These are phyloP conservation scores for Pissodes strobi DNA, from an alignment of 1,140 invertebrate species.

Conservation along the genomic window DNA sequence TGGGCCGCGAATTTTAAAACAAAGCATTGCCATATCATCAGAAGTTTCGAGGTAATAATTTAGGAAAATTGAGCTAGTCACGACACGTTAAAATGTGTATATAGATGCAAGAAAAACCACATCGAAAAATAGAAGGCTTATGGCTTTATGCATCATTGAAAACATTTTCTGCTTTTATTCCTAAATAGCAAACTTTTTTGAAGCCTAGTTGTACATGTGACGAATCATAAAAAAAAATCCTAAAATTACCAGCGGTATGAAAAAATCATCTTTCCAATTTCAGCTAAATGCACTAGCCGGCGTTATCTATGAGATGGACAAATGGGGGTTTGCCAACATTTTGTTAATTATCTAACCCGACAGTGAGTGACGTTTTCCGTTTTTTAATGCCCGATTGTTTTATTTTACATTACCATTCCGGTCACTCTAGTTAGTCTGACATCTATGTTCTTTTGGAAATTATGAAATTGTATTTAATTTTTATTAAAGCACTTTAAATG, in stretches of 20 bases:
- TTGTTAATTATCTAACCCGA: constrained; percentile 7
- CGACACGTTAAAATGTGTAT: neutral
- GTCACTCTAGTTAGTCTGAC: neutral
- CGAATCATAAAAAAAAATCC: neutral
- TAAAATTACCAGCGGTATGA: too few species aligned
- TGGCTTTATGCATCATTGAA: neutral
- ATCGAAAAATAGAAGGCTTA: neutral
- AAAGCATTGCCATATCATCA: too few species aligned
- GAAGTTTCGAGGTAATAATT: too few species aligned
- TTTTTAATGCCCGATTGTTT: constrained; percentile 9
- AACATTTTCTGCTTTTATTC: too few species aligned
- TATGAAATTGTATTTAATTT: constrained; percentile 11
- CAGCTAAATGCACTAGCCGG: constrained; percentile 1
- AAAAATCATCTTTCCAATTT: constrained; percentile 6
- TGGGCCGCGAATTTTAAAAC: neutral
- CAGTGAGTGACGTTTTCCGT: constrained; percentile 13
- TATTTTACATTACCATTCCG: constrained; percentile 1
- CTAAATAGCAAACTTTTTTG: neutral
- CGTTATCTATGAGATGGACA: constrained; percentile 10
- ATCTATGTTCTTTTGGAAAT: constrained; percentile 11
- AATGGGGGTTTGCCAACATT: neutral
- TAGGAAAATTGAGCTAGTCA: neutral
- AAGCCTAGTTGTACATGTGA: neutral
- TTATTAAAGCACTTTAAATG: constrained; percentile 18
- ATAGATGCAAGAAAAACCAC: neutral